These are phyloP conservation scores for Calliscelio sp. DNA, from an alignment of 2,888 invertebrate genomes.

Conservation along the genomic window DNA sequence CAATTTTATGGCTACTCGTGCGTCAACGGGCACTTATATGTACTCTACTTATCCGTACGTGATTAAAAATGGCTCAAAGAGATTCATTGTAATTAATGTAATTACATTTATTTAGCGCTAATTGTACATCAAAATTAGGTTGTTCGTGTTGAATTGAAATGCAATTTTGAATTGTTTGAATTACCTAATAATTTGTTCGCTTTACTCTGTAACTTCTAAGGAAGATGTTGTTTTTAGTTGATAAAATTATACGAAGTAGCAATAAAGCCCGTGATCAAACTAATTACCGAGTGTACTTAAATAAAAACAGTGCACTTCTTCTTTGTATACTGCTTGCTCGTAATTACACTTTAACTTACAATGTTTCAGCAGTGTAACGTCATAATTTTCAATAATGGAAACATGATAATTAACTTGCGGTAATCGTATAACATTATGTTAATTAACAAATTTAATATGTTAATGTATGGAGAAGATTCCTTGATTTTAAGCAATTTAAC, in stretches of 20 bases:
- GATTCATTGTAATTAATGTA: constrained; percentile 43
- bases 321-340: constrained; percentile 7
- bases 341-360: constrained; percentile 21
- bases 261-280: constrained; percentile 18
- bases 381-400: constrained; percentile 20
- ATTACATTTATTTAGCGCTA: constrained; percentile 31
- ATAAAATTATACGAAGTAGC: neutral
- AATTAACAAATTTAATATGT: constrained; percentile 1
- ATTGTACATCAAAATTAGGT: constrained; percentile 11
- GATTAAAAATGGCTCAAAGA: constrained; percentile 65
- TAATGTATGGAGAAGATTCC: too few relatives aligned
- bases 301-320: constrained; percentile 12
- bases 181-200: too few relatives aligned
- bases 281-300: constrained; percentile 21
- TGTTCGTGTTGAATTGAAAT: neutral
- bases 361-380: neutral
- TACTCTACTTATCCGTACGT: constrained; percentile 62
- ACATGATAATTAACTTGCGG: constrained; percentile 15
- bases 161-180: too few relatives aligned
- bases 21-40: constrained; percentile 68
- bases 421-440: neutral
- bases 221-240: neutral
- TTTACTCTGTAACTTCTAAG: too few relatives aligned
- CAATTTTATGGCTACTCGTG: constrained; percentile 70
- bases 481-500: too few relatives aligned